Percentiles rank a stretch among this genome's conserved stretches.
Evolutionary conservation across 2,113 vertebrate genomes (phyloP).

Genomic region (Cyphomyrus discorhynchus): DNA sequence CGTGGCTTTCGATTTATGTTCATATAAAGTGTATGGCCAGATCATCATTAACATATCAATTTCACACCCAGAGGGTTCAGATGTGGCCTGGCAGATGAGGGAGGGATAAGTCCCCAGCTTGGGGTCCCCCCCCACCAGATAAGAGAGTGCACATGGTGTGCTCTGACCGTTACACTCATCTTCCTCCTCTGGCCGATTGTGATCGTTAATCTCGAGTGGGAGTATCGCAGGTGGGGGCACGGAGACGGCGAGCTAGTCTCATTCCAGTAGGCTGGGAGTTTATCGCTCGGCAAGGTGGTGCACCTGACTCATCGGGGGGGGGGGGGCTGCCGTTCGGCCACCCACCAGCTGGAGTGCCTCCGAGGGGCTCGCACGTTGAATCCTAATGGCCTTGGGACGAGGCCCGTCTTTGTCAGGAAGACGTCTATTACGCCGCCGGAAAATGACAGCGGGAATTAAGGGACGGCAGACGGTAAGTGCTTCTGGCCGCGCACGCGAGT

Average conservation of each 20-base stretch:
- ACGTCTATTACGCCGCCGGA: conserved; percentile 18
- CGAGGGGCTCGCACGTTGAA: background rate
- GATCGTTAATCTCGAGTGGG: conserved; percentile 10
- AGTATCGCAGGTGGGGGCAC: background rate
- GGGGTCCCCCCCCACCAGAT: background rate
- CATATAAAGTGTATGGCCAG: background rate
- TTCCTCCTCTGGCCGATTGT: background rate
- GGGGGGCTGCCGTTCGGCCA: background rate
- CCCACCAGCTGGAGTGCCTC: background rate
- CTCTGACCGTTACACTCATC: background rate
- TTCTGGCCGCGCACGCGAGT: conserved; percentile 29
- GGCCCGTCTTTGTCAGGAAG: background rate
- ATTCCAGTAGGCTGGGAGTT: background rate
- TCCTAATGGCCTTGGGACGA: conserved; percentile 3
- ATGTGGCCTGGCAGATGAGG: background rate
- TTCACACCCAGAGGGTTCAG: background rate
- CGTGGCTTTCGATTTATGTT: background rate
- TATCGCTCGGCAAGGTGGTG: background rate
- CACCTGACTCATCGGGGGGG: background rate
- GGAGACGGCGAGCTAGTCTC: background rate
- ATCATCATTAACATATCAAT: background rate
- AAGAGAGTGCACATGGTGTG: background rate
- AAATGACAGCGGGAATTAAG: conserved; percentile 41
- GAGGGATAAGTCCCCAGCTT: background rate
- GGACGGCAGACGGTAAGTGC: conserved; percentile 33